Percentiles rank a stretch among this genome's conserved stretches.
Conservation (phyloP, 2,888 invertebrate genomes). For the Agrochola lota region DNA sequence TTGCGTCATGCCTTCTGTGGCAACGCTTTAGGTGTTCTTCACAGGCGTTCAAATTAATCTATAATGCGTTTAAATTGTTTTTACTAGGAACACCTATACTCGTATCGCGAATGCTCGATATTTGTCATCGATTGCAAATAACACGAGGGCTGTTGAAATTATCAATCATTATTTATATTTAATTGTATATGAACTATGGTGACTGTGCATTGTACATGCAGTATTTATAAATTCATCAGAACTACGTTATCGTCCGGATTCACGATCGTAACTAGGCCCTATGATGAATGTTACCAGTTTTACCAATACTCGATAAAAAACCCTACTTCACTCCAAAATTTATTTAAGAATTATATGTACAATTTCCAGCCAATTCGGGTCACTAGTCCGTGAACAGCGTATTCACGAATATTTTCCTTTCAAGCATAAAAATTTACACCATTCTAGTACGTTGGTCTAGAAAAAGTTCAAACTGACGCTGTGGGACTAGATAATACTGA, state of each 20-base stretch:
- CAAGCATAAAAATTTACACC: slow-evolving; percentile 16
- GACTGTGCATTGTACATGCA: background rate
- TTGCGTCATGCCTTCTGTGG: slow-evolving; percentile 80
- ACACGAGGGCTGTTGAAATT: slow-evolving; percentile 15
- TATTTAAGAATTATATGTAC: background rate
- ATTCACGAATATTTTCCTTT: slow-evolving; percentile 27
- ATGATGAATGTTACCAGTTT: background rate
- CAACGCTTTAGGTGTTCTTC: slow-evolving; percentile 62
- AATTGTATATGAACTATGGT: slow-evolving; percentile 1
- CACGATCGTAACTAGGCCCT: background rate
- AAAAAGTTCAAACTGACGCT: slow-evolving; percentile 61
- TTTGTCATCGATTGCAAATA: slow-evolving; percentile 26
- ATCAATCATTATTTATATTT: slow-evolving; percentile 5
- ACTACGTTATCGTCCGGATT: background rate
- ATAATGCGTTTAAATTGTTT: slow-evolving; percentile 41
- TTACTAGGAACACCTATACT: slow-evolving; percentile 10
- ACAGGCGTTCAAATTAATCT: slow-evolving; percentile 47
- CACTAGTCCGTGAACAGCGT: slow-evolving; percentile 12
- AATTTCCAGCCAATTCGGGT: slow-evolving; percentile 20
- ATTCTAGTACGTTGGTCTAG: slow-evolving; percentile 52
- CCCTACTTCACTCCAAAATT: background rate
- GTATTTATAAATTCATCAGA: background rate
- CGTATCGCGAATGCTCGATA: background rate
- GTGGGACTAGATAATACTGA: slow-evolving; percentile 40
- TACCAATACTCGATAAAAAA: background rate